Conservation (phyloP, 2,888 invertebrate genomes). For the Brenthis ino region DNA sequence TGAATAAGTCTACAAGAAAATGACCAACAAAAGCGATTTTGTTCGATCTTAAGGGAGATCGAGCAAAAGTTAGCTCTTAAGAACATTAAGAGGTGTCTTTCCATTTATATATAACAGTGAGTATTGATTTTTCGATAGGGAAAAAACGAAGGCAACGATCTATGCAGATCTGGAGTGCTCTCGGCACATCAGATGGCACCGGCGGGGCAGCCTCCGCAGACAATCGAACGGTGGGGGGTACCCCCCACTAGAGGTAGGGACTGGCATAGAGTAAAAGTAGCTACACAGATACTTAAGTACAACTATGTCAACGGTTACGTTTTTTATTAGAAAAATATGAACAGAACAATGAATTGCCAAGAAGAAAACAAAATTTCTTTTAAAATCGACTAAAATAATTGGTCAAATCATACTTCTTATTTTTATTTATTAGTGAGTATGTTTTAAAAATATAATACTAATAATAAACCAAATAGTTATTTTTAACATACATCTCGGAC, state of each 20-base stretch:
- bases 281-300: conserved; percentile 35
- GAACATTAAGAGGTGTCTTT: conserved; percentile 72
- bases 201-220: conserved; percentile 81
- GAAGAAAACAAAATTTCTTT: neutral
- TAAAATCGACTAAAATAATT: too few species aligned
- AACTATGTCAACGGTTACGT: neutral
- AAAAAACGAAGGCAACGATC: conserved; percentile 83
- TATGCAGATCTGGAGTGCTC: conserved; percentile 83
- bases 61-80: conserved; percentile 55
- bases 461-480: too few species aligned
- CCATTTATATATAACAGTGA: conserved; percentile 74
- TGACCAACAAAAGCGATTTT: conserved; percentile 29
- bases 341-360: too few species aligned
- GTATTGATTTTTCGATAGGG: conserved; percentile 82
- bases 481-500: too few species aligned
- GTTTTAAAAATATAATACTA: too few species aligned
- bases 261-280: conserved; percentile 67
- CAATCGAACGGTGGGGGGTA: conserved; percentile 78
- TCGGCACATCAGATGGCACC: conserved; percentile 83
- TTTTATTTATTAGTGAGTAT: too few species aligned
- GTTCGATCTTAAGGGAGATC: conserved; percentile 32
- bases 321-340: too few species aligned
- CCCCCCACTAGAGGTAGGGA: conserved; percentile 72
- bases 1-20: conserved; percentile 8
- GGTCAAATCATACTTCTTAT: too few species aligned